Conservation (phyloP, 2,888 invertebrate genomes). For the Argyresthia goedartella region DNA sequence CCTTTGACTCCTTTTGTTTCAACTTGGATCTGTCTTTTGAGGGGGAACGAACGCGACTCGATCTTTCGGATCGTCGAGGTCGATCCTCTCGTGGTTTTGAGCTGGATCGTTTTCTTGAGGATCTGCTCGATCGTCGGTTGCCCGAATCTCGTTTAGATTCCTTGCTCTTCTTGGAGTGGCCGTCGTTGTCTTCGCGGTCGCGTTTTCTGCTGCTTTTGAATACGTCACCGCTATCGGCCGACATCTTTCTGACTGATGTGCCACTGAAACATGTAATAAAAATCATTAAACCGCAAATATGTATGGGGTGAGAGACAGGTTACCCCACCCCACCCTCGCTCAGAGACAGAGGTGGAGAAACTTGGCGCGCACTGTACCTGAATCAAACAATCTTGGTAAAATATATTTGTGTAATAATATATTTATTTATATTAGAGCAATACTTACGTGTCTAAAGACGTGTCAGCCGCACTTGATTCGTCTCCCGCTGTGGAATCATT, state of each 20-base stretch:
- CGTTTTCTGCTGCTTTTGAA: slow-evolving; percentile 28
- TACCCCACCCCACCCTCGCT: no score
- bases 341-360: no score
- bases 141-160: slow-evolving; percentile 45
- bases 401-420: background rate
- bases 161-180: slow-evolving; percentile 34
- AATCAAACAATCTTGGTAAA: background rate
- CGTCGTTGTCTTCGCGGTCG: slow-evolving; percentile 25
- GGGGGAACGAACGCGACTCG: slow-evolving; percentile 27
- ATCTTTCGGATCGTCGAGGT: slow-evolving; percentile 35
- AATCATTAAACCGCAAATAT: background rate
- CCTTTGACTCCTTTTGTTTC: slow-evolving; percentile 37
- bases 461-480: slow-evolving; percentile 18
- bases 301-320: no score
- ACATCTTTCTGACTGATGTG: slow-evolving; percentile 21
- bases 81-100: slow-evolving; percentile 36
- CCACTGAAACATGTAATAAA: slow-evolving; percentile 5
- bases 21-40: slow-evolving; percentile 37
- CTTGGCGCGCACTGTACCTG: no score
- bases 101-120: slow-evolving; percentile 39
- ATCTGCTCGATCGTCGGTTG: slow-evolving; percentile 30
- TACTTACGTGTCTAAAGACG: slow-evolving; percentile 25
- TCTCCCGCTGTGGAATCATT: slow-evolving; percentile 63
- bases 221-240: slow-evolving; percentile 23
- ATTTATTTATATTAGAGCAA: slow-evolving; percentile 3